Base-by-base conservation (phyloP, 2,888 invertebrate genomes). In the Pandemis corylana region DNA sequence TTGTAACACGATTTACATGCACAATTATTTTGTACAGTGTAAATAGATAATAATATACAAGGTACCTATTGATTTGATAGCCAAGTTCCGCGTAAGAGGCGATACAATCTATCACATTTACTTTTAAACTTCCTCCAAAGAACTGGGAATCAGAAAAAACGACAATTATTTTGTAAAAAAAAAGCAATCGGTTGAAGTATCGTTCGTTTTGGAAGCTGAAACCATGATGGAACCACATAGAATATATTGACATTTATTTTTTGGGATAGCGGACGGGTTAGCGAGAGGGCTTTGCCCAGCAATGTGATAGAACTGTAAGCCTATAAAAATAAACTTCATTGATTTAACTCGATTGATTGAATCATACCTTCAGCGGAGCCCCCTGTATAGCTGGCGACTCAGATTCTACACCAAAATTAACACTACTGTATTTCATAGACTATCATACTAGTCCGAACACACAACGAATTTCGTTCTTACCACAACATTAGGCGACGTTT, bases 1-100 rank as follows among this genome's bases (percentile, higher is more conserved):
- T 65, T 59, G 59, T 28, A 59, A 59, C 28, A 59, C 10, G 59
- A 59, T 28, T 59, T 12, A 28, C 59, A 59, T 59, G 28, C 59
- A 66, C 28, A 9, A 56, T 51, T 66, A 51, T 36, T 10, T 28
- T 28, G 36, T 49, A 49, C 13, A 65, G 49, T 49, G 12, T 49
- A n/a, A 68, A 56, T 68, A 56, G 28, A 28, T 28, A 59, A 56
- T n/a, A 59, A 5, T 59, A 59, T 59, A 59, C 56, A 56, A 56
- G 20, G 56, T 59, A 4, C 28, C 28, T 36, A 28, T 59, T 28
- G 59, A 59, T 59, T 28, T 59, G 28, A 28, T 28, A 59, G 28
- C 28, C 59, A 59, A 59, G 28, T 12, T 59, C 12, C 5, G 28
- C 28, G 12, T 12, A 28, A 59, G 28, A 59, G 20, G 12, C 28